Base-by-base conservation (phyloP, 2,888 invertebrate genomes). In the Hemistola chrysoprasaria region DNA sequence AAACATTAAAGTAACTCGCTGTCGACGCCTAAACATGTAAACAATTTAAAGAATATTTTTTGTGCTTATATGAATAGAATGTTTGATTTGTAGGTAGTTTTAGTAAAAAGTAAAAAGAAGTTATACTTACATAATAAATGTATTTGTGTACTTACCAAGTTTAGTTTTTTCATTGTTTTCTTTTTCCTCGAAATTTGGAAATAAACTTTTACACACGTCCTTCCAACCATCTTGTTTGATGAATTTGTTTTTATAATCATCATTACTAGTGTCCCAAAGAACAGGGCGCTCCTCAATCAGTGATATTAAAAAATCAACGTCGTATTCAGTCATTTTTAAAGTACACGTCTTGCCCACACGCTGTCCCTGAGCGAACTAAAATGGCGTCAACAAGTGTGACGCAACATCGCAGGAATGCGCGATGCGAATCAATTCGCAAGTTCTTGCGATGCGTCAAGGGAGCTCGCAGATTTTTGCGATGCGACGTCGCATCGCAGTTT, bases 191-290 rank as follows among this genome's bases (percentile, higher is more conserved):
- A 50, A 55, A 50, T 50, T 50, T 45, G 44, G 44, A 53, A 50
- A 53, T 47, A 58, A 50, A 47, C 47, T 45, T 50, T 53, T 41
- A 50, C 58, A 56, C 10, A 53, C 51, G 44, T 41, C 31, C 46
- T 53, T 57, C 53, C 55, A 57, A 43, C 38, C 53, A 41, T 53
- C 51, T 43, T 43, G 43, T 34, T 43, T 38, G 30, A 43, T 43
- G 30, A 38, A 50, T 55, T 47, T 56, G 25, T 56, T 54, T 51
- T 50, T 54, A 51, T 52, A 56, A 54, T 53, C 38, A 41, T 58
- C 58, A 41, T 53, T 45, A 53, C 53, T 56, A 40, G 47, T 53
- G 51, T 56, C 51, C 54, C 50, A 54, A 51, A 56, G 34, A 43
- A 53, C 50, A 31, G 34, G 31, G 34, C 43, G 38, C 38, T 43